Percentiles rank a stretch among this genome's conserved stretches.
Evolutionary conservation across 1,140 invertebrate genomes (phyloP).

Genomic region (Nomia melanderi): DNA sequence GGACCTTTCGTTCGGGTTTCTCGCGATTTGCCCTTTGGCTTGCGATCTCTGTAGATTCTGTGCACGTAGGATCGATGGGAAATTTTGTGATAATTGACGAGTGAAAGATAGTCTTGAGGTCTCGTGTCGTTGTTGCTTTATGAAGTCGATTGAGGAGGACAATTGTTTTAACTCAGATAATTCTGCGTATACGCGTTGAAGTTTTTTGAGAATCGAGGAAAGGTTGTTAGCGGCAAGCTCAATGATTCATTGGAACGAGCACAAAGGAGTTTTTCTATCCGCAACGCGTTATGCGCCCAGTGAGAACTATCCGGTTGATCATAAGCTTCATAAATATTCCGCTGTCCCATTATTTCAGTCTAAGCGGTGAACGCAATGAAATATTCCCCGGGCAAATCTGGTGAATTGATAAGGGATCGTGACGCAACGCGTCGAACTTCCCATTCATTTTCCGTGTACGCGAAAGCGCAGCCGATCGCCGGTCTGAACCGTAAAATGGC

Average conservation of each 20-base stretch:
- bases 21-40: no score
- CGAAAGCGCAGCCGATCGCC: conserved; percentile 42
- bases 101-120: no score
- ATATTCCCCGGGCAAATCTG: neutral
- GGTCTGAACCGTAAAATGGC: conserved; percentile 40
- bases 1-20: no score
- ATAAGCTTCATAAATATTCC: conserved; percentile 7
- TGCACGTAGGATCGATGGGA: no score
- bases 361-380: neutral
- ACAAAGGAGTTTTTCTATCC: neutral
- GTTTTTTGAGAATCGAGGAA: no score
- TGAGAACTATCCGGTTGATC: neutral
- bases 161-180: no score
- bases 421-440: conserved; percentile 38
- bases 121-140: no score
- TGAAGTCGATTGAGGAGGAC: no score
- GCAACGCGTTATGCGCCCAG: neutral
- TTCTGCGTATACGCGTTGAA: no score
- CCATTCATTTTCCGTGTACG: conserved; percentile 17
- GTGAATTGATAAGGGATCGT: neutral
- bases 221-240: no score
- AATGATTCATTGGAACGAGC: neutral
- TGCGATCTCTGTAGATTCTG: no score
- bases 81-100: no score
- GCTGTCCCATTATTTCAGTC: conserved; percentile 11